Evolutionary conservation across 1,140 invertebrate species (phyloP).

Genomic region (Pseudomyrmex pallidus): DNA sequence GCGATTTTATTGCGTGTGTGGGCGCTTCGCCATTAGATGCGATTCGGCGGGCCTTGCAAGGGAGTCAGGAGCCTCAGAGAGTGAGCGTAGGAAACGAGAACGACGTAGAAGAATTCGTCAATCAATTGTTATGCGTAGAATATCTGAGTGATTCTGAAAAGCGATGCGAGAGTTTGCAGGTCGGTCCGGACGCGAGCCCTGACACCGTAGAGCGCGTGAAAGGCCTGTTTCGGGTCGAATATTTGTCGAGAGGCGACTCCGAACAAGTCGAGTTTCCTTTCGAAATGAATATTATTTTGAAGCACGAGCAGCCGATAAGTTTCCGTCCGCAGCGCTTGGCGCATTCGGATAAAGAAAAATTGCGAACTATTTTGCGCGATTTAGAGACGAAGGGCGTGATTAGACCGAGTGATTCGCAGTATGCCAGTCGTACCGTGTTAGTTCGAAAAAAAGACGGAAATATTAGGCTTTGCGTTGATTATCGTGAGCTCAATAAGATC

Average conservation of each 20-base stretch:
- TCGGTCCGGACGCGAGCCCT: too few species aligned
- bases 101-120: too few species aligned
- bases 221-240: background rate
- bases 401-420: background rate
- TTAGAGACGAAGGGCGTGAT: background rate
- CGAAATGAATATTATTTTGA: slow-evolving; percentile 26
- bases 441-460: background rate
- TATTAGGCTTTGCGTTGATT: background rate
- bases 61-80: background rate
- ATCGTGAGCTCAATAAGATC: slow-evolving; percentile 1
- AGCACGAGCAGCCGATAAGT: slow-evolving; percentile 18
- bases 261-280: background rate
- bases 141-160: too few species aligned
- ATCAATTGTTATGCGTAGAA: too few species aligned
- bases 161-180: too few species aligned
- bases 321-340: background rate
- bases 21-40: too few species aligned
- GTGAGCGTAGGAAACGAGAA: too few species aligned
- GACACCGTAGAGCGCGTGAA: background rate
- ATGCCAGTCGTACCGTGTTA: slow-evolving; percentile 2
- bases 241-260: too few species aligned
- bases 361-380: background rate
- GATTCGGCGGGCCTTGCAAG: background rate
- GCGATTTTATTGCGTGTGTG: background rate
- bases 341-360: background rate